phyloP scores from a whole-genome alignment of 2,888 invertebrate species.

The Cenopis cana region DNA sequence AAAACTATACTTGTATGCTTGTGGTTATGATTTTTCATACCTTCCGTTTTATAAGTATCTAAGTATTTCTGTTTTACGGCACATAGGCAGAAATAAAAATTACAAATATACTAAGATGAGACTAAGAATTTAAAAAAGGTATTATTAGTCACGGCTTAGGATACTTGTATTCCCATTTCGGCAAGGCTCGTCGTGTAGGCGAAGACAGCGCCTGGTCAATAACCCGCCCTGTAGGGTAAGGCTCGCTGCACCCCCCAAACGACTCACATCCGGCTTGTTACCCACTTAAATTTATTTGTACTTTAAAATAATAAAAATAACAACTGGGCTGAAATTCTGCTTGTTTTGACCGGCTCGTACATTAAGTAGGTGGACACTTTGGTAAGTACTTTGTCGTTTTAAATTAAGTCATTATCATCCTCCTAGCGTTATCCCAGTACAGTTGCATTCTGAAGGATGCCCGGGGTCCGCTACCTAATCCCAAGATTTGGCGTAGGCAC shows the following conservation, averaged over 20 bases:
- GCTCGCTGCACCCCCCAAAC: constrained; percentile 46
- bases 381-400: too few relatives aligned
- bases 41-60: not conserved
- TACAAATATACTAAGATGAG: too few relatives aligned
- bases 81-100: not conserved
- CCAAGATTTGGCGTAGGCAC: too few relatives aligned
- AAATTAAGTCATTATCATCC: too few relatives aligned
- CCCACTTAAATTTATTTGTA: not conserved
- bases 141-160: not conserved
- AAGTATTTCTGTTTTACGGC: not conserved
- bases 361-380: too few relatives aligned
- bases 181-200: not conserved
- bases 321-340: too few relatives aligned
- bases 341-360: too few relatives aligned
- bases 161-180: constrained; percentile 8
- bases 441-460: too few relatives aligned
- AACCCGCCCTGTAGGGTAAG: constrained; percentile 44
- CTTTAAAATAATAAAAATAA: not conserved
- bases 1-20: not conserved
- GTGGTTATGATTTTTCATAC: not conserved
- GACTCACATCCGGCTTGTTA: constrained; percentile 36
- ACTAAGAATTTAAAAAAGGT: too few relatives aligned
- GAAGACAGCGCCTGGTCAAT: constrained; percentile 27
- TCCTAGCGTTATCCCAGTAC: too few relatives aligned
- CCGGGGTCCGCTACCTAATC: too few relatives aligned